A percentile compares a stretch with the other conserved stretches of the same genome.
These are phyloP conservation scores for Erannis defoliaria DNA, from an alignment of 2,888 invertebrate species.

Conservation along the genomic window DNA sequence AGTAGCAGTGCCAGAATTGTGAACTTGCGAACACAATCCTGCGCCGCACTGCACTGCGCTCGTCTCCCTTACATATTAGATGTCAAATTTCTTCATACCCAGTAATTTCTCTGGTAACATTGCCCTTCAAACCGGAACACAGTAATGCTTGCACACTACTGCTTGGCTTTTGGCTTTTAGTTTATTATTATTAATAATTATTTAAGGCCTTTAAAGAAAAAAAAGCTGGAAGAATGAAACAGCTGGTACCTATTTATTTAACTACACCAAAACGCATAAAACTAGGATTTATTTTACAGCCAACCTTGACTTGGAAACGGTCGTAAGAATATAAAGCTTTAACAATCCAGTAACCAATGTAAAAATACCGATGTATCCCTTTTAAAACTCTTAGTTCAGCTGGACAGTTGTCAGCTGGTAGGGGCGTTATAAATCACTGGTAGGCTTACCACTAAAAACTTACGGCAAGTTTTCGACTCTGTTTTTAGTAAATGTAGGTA, in stretches of 20 bases:
- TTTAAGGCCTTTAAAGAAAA: too few relatives aligned
- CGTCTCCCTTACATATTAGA: too few relatives aligned
- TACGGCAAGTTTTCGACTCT: neutral
- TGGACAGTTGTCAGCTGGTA: neutral
- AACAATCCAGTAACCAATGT: slow-evolving; percentile 16
- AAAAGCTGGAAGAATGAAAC: too few relatives aligned
- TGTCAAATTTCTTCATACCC: too few relatives aligned
- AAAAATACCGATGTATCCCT: slow-evolving; percentile 15
- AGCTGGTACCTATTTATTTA: slow-evolving; percentile 16
- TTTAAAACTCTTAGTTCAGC: neutral
- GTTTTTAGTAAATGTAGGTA: neutral
- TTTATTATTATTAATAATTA: too few relatives aligned
- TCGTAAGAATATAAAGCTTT: slow-evolving; percentile 25
- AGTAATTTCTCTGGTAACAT: too few relatives aligned
- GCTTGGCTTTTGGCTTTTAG: too few relatives aligned
- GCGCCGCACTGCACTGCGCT: too few relatives aligned
- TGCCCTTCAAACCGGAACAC: too few relatives aligned
- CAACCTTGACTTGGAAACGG: slow-evolving; percentile 29
- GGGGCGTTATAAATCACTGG: neutral
- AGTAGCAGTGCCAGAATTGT: too few relatives aligned
- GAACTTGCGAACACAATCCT: too few relatives aligned
- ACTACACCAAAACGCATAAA: slow-evolving; percentile 20
- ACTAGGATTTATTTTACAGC: slow-evolving; percentile 37
- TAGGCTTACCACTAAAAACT: neutral
- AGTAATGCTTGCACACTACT: too few relatives aligned